Conservation (phyloP, 2,888 invertebrate species). For the Schrankia costaestrigalis region DNA sequence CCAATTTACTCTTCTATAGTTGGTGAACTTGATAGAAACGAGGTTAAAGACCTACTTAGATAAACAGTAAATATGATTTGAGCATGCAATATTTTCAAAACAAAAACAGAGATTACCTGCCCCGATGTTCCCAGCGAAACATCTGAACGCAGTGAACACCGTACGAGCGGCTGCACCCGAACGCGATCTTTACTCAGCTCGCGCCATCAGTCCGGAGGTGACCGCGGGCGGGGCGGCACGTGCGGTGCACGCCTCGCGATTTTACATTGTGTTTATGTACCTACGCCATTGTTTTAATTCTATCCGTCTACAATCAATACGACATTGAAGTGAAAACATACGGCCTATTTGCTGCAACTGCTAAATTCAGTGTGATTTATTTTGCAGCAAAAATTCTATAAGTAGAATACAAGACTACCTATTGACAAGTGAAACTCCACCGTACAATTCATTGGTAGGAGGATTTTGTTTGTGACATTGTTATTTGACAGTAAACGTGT, state of each 20-base stretch:
- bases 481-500: slow-evolving; percentile 60
- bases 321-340: slow-evolving; percentile 51
- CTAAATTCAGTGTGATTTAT: slow-evolving; percentile 41
- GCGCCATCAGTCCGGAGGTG: slow-evolving; percentile 64
- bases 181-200: slow-evolving; percentile 61
- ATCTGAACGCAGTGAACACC: slow-evolving; percentile 57
- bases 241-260: slow-evolving; percentile 75
- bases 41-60: slow-evolving; percentile 6
- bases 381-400: slow-evolving; percentile 44
- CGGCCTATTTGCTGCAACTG: slow-evolving; percentile 51
- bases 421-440: slow-evolving; percentile 77
- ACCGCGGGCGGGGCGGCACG: slow-evolving; percentile 79
- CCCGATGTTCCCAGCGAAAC: slow-evolving; percentile 34
- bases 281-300: slow-evolving; percentile 68
- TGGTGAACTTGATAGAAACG: slow-evolving; percentile 7
- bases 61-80: slow-evolving; percentile 25
- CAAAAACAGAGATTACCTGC: slow-evolving; percentile 53
- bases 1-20: background rate
- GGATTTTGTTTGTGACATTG: slow-evolving; percentile 59
- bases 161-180: slow-evolving; percentile 60
- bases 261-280: slow-evolving; percentile 71
- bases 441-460: slow-evolving; percentile 58
- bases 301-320: slow-evolving; percentile 70
- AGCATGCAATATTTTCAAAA: slow-evolving; percentile 53
- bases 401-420: slow-evolving; percentile 55